Evolutionary conservation across 2,797 vertebrate species (phyloP).

Genomic region (Tapirus indicus): DNA sequence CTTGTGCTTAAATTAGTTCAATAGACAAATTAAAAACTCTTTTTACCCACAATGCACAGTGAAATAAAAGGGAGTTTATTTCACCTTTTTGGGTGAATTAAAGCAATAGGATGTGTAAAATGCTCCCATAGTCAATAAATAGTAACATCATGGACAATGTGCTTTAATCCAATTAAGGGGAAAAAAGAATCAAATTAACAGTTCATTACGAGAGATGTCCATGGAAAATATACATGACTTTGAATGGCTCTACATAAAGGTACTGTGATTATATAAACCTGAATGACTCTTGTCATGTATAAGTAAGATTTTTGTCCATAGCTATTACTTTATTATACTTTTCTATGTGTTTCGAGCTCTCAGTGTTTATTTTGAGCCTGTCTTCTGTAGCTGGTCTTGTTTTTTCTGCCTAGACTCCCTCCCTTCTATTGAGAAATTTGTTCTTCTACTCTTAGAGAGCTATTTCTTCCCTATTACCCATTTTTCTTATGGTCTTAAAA

Average conservation of each 20-base stretch:
- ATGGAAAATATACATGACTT: not conserved
- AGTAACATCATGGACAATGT: not conserved
- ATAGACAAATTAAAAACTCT: not conserved
- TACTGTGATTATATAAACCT: not conserved
- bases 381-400: not conserved
- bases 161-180: not conserved
- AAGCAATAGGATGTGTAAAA: not conserved
- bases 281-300: not conserved
- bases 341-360: not conserved
- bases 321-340: not conserved
- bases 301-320: not conserved
- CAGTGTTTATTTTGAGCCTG: not conserved
- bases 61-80: not conserved
- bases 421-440: not conserved
- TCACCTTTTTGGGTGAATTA: not conserved
- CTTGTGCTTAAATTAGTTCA: not conserved
- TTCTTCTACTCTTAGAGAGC: not conserved
- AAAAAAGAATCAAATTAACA: not conserved
- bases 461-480: not conserved
- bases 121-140: not conserved
- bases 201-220: not conserved
- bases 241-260: not conserved
- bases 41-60: not conserved
- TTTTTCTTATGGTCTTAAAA: not conserved
- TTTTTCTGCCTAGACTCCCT: not conserved